Base-by-base conservation (phyloP, 2,888 invertebrate genomes). In the Agonopterix heracliana region DNA sequence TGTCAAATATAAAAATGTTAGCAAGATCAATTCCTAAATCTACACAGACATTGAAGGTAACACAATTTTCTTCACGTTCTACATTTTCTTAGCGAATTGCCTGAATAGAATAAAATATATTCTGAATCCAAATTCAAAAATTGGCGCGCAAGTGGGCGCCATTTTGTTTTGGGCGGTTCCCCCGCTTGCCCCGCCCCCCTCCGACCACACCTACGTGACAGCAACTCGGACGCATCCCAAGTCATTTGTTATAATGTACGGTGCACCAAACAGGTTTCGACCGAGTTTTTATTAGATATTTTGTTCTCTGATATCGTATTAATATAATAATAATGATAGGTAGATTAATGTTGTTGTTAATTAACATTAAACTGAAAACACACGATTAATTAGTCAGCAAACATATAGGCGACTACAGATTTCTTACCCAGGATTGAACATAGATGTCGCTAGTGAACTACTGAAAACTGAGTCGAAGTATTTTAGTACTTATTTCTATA, bases 81-180 rank as follows among this genome's bases (percentile, higher is more conserved):
- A 26, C 26, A 26, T n/a, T 38, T 38, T 38, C 38, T 38, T 38
- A n/a, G 38, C n/a, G 10, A 38, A n/a, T 38, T 38, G 9, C n/a
- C 38, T 38, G n/a, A 38, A n/a, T n/a, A n/a, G 38, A 9, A 9
- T 38, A 38, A 41, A 12, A 12, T 41, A 2, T 13, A 13, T 13
- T 41, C 41, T 34, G 14, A 44, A 47, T 11, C 56, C 48, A 65
- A 80, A 80, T 85, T 88, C 74, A 75, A 86, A 86, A 75, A 70
- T 91, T 90, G 90, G 90, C 91, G 90, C 90, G 89, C 78, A 76
- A 78, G 78, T 75, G 71, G 79, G 79, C 79, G 90, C 90, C 90
- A 89, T 89, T 89, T 89, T 90, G 90, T 88, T 90, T 83, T 71
- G 83, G 91, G 91, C 89, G 90, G 84, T 68, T 71, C 71, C 85